A percentile compares a stretch with the other conserved stretches of the same genome.
phyloP scores from a whole-genome alignment of 2,797 vertebrate species.

The Micropoecilia bifurca region DNA sequence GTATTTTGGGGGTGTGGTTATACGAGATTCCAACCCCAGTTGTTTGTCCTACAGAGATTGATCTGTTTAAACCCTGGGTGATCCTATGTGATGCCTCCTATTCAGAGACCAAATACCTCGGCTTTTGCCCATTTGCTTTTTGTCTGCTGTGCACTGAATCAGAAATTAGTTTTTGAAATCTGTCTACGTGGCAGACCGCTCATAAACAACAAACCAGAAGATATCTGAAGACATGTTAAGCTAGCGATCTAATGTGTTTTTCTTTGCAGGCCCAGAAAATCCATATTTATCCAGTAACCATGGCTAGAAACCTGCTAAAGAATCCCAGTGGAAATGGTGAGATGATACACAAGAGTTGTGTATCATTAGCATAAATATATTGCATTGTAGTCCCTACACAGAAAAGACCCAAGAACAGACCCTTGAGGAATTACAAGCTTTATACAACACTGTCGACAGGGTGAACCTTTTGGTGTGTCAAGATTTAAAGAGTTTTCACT shows the following conservation, averaged over 20 bases:
- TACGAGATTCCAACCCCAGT: background rate
- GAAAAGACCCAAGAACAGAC: background rate
- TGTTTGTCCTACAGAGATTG: constrained; percentile 52
- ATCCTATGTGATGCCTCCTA: constrained; percentile 55
- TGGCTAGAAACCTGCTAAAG: constrained; percentile 82
- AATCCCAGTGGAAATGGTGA: constrained; percentile 82
- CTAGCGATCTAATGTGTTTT: constrained; percentile 9
- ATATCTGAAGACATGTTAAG: background rate
- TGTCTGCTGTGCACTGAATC: constrained; percentile 52
- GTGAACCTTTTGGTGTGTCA: background rate
- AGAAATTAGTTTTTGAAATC: constrained; percentile 55
- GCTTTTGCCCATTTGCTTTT: constrained; percentile 28
- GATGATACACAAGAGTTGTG: background rate
- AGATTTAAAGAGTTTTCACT: background rate
- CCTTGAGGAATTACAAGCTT: background rate
- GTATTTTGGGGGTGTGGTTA: background rate
- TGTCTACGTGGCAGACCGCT: background rate
- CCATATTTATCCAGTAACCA: constrained; percentile 37
- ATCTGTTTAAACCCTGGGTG: constrained; percentile 35
- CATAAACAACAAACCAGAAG: background rate
- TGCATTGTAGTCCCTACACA: background rate
- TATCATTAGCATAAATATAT: background rate
- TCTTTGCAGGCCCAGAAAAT: constrained; percentile 28
- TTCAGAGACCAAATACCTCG: constrained; percentile 45
- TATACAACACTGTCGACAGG: background rate